phyloP scores from a whole-genome alignment of 2,888 invertebrate species.

The Cantharis lateralis region DNA sequence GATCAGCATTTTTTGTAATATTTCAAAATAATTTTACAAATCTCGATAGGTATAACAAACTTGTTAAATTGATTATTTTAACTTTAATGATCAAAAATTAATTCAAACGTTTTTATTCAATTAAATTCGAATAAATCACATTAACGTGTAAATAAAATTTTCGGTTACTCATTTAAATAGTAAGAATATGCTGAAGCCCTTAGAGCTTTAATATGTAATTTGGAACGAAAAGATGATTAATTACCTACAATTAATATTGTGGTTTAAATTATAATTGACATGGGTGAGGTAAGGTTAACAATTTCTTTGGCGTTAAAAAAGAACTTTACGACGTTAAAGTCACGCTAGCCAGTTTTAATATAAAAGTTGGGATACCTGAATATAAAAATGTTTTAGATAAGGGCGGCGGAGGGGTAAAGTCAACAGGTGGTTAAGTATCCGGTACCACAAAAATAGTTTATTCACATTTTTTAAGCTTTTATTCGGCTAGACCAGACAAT shows the following conservation, averaged over 20 bases:
- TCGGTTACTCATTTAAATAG: neutral
- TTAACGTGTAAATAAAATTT: neutral
- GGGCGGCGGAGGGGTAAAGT: conserved; percentile 13
- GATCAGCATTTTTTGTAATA: neutral
- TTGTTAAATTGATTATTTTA: neutral
- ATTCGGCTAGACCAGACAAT: neutral
- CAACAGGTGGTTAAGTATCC: conserved; percentile 25
- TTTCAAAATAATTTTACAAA: neutral
- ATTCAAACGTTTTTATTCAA: neutral
- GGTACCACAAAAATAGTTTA: neutral
- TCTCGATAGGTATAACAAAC: neutral
- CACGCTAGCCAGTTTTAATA: neutral
- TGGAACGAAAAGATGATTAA: conserved; percentile 1
- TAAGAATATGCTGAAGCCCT: neutral
- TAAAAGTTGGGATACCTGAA: conserved; percentile 16
- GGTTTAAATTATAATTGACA: neutral
- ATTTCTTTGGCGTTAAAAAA: neutral
- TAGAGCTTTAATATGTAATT: neutral
- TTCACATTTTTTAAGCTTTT: neutral
- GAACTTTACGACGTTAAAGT: neutral
- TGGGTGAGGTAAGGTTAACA: neutral
- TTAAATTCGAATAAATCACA: neutral
- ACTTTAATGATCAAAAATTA: neutral
- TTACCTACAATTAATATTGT: neutral
- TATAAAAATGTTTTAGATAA: conserved; percentile 22